These are phyloP conservation scores for Zhuqinia jingwanae DNA, from an alignment of 2,888 invertebrate species.

Conservation along the genomic window DNA sequence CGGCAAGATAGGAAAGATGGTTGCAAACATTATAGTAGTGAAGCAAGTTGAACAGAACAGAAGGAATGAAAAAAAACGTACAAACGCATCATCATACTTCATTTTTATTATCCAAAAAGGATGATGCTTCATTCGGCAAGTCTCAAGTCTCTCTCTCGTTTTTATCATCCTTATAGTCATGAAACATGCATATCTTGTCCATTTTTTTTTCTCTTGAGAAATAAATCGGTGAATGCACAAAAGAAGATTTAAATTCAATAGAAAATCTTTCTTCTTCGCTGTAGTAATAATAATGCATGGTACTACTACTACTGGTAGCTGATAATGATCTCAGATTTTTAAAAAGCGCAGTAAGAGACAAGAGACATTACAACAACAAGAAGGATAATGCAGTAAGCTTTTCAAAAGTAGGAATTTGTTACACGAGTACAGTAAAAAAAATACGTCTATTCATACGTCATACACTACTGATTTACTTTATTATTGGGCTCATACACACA, in stretches of 20 bases:
- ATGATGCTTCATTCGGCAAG: conserved; percentile 23
- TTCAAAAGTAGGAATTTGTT: background rate
- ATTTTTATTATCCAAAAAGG: conserved; percentile 47
- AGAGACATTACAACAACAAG: background rate
- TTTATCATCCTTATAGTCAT: background rate
- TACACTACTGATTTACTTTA: too few relatives aligned
- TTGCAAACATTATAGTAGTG: background rate
- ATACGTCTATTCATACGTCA: background rate
- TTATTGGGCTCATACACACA: too few relatives aligned
- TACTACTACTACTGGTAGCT: background rate
- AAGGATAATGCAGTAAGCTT: background rate
- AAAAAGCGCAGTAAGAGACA: background rate
- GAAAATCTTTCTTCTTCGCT: background rate
- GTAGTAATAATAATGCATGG: too few relatives aligned
- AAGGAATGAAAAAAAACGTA: conserved; percentile 22
- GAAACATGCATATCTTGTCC: too few relatives aligned
- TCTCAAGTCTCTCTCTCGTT: background rate
- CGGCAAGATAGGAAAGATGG: conserved; percentile 22
- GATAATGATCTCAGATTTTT: conserved; percentile 5
- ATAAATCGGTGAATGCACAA: background rate
- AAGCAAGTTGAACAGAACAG: background rate
- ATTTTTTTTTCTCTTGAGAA: too few relatives aligned
- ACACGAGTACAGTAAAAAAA: background rate
- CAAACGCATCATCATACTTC: conserved; percentile 28
- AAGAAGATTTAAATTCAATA: background rate